These are phyloP conservation scores for Pammene fasciana DNA, from an alignment of 2,888 invertebrate species.

Conservation along the genomic window DNA sequence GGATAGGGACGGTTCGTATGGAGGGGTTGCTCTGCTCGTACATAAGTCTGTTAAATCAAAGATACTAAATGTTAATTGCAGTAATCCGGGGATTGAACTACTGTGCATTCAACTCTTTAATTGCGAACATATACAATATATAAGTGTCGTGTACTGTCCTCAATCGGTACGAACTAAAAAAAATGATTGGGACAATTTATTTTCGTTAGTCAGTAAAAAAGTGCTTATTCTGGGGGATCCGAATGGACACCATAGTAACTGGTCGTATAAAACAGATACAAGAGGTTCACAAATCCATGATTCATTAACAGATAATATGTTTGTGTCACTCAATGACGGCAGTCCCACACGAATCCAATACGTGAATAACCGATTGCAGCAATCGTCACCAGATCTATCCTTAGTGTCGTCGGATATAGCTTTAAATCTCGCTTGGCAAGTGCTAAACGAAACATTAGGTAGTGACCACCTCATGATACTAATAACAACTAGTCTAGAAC, in stretches of 20 bases:
- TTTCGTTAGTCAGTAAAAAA: constrained; percentile 31
- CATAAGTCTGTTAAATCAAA: constrained; percentile 40
- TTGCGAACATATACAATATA: constrained; percentile 30
- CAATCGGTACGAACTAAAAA: constrained; percentile 31
- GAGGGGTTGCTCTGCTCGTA: constrained; percentile 39
- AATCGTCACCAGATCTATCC: constrained; percentile 7
- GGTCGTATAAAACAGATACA: constrained; percentile 32
- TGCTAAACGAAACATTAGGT: constrained; percentile 33
- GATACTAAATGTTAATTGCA: background rate
- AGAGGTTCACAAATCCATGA: constrained; percentile 15
- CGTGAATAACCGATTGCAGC: constrained; percentile 13
- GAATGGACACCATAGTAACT: constrained; percentile 43
- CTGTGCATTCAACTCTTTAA: constrained; percentile 39
- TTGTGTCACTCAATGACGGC: background rate
- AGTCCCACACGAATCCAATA: background rate
- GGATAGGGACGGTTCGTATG: constrained; percentile 43
- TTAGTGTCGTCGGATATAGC: constrained; percentile 29
- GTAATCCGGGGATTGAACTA: constrained; percentile 43
- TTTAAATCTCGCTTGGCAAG: constrained; percentile 9
- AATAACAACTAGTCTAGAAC: constrained; percentile 21
- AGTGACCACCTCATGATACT: constrained; percentile 39
- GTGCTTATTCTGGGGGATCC: constrained; percentile 42
- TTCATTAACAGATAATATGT: background rate
- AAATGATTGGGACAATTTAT: constrained; percentile 44
- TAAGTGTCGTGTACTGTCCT: constrained; percentile 44